A percentile compares a stretch with the other conserved stretches of the same genome.
These are phyloP conservation scores for Halictus ligatus DNA, from an alignment of 2,888 invertebrate species.

Conservation along the genomic window DNA sequence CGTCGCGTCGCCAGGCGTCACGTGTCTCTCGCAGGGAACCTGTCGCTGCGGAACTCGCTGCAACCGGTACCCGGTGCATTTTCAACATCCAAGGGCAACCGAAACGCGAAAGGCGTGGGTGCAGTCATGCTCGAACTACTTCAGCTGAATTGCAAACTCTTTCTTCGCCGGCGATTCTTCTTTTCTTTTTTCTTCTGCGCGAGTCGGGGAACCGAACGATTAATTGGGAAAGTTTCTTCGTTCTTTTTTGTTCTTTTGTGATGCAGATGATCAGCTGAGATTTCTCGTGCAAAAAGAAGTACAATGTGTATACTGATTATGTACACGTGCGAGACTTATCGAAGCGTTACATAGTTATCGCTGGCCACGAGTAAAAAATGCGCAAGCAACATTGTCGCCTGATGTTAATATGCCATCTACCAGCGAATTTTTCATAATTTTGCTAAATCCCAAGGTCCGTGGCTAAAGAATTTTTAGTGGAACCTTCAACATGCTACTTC, in stretches of 20 bases:
- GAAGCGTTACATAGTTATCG: background rate
- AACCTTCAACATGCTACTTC: too few relatives aligned
- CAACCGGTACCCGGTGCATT: conserved; percentile 63
- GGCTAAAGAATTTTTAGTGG: too few relatives aligned
- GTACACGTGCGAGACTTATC: background rate
- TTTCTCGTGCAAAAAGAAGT: background rate
- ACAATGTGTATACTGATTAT: background rate
- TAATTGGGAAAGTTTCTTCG: background rate
- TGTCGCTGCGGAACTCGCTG: conserved; percentile 74
- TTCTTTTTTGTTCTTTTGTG: background rate
- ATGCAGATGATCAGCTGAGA: background rate
- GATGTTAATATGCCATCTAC: too few relatives aligned
- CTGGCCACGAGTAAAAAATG: background rate
- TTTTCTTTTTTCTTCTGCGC: background rate
- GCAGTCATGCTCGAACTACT: conserved; percentile 9
- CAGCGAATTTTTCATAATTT: too few relatives aligned
- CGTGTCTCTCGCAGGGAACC: conserved; percentile 74
- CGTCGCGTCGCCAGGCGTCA: conserved; percentile 49
- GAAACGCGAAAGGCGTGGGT: conserved; percentile 60
- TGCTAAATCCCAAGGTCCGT: too few relatives aligned
- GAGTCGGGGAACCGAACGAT: background rate
- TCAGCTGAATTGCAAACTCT: background rate
- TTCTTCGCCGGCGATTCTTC: background rate
- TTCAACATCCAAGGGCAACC: conserved; percentile 65
- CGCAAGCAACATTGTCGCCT: background rate